These are phyloP conservation scores for Chloroceryle aenea DNA, from an alignment of 2,113 vertebrate genomes.

Conservation along the genomic window DNA sequence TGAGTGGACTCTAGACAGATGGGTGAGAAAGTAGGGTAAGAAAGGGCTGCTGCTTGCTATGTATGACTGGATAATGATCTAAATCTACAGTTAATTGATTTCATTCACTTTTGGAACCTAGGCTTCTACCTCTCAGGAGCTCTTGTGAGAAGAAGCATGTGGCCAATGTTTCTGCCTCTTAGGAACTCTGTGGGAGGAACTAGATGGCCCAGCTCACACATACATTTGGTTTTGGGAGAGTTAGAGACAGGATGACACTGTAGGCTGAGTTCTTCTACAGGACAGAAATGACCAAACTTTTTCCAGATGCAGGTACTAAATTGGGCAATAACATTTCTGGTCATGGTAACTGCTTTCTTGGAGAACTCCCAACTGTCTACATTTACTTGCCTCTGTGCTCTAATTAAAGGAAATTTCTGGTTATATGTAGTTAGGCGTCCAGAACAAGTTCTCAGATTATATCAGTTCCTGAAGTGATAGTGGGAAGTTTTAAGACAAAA, in stretches of 20 bases:
- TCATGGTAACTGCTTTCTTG: not conserved
- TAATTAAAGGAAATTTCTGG: not conserved
- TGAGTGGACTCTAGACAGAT: not conserved
- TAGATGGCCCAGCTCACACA: not conserved
- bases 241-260: not conserved
- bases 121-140: not conserved
- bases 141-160: not conserved
- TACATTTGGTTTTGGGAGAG: not conserved
- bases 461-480: not conserved
- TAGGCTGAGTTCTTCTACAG: not conserved
- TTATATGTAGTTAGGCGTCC: not conserved
- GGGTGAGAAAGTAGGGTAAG: not conserved
- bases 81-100: not conserved
- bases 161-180: no score
- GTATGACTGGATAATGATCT: not conserved
- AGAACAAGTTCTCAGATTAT: rapidly evolving
- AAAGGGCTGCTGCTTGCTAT: not conserved
- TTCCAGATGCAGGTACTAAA: not conserved
- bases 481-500: not conserved
- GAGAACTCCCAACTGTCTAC: not conserved
- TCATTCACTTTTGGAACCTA: not conserved
- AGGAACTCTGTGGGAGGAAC: not conserved
- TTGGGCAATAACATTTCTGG: not conserved
- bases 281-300: not conserved
- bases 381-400: not conserved